phyloP scores from a whole-genome alignment of 2,797 vertebrate species.

The Centroberyx gerrardi region DNA sequence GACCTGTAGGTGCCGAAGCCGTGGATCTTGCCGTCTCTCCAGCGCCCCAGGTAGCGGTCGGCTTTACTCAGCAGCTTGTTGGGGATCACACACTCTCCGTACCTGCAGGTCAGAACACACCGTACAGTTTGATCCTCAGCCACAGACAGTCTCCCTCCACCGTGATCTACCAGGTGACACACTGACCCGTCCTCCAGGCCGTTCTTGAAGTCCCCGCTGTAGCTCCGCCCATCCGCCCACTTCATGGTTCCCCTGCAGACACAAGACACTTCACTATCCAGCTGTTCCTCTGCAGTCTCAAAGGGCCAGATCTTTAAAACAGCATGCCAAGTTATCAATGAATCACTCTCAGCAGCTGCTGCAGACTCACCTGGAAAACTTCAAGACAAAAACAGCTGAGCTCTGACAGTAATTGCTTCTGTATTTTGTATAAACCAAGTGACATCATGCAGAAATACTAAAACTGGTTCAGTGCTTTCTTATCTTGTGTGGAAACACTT shows the following conservation, averaged over 20 bases:
- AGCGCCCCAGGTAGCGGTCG: constrained; percentile 92
- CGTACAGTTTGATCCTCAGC: neutral
- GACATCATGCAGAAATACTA: too few relatives aligned
- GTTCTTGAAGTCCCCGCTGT: constrained; percentile 94
- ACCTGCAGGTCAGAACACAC: constrained; percentile 48
- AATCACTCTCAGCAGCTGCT: too few relatives aligned
- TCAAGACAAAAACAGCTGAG: too few relatives aligned
- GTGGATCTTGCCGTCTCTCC: constrained; percentile 96
- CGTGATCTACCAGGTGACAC: neutral
- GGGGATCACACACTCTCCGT: constrained; percentile 83
- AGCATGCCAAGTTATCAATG: too few relatives aligned
- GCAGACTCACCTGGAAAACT: too few relatives aligned
- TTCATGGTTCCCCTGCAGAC: constrained; percentile 90
- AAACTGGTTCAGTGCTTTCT: too few relatives aligned
- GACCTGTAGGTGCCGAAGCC: constrained; percentile 96
- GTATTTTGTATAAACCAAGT: too few relatives aligned
- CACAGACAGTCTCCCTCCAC: neutral
- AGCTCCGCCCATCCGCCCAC: constrained; percentile 93
- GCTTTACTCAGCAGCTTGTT: constrained; percentile 89
- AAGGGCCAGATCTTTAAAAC: too few relatives aligned
- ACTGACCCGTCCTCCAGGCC: constrained; percentile 96
- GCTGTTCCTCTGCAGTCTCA: too few relatives aligned
- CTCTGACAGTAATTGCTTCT: too few relatives aligned
- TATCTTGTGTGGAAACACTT: too few relatives aligned
- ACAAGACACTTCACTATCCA: neutral